phyloP scores from a whole-genome alignment of 2,113 vertebrate genomes.

The Butastur rufipennis region DNA sequence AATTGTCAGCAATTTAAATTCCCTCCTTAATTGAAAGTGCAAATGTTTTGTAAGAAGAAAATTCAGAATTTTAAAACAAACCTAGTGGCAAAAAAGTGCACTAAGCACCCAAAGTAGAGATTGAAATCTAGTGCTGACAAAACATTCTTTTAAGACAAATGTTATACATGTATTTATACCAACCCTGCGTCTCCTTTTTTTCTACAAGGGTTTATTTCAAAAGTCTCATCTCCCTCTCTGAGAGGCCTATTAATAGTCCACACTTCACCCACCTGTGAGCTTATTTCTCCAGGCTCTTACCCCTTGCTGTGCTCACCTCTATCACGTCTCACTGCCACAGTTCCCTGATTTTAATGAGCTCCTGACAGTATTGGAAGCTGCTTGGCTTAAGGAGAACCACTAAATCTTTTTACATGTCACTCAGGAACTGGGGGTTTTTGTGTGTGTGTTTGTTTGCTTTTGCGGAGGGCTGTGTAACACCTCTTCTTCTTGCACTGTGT shows the following conservation, averaged over 20 bases:
- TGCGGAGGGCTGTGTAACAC: not conserved
- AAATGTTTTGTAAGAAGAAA: not conserved
- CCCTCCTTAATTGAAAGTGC: not conserved
- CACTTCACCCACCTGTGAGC: not conserved
- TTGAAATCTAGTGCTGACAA: not conserved
- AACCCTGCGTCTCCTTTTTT: not conserved
- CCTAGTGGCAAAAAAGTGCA: not conserved
- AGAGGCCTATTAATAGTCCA: not conserved
- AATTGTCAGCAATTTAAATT: constrained; percentile 9
- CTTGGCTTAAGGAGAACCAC: not conserved
- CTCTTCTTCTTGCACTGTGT: not conserved
- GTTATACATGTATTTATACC: not conserved
- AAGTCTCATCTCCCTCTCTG: not conserved
- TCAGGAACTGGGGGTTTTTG: not conserved
- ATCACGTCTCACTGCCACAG: not conserved
- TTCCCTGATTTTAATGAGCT: constrained; percentile 30
- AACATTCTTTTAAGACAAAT: not conserved
- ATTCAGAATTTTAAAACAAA: not conserved
- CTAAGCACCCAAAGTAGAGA: not conserved
- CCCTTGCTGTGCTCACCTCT: not conserved
- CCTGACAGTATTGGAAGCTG: not conserved
- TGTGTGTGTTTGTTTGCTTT: not conserved
- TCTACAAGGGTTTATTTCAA: not conserved
- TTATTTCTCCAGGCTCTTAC: not conserved
- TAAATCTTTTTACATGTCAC: not conserved